Conservation (phyloP, 2,113 vertebrate species). For the Dicerorhinus sumatrensis region DNA sequence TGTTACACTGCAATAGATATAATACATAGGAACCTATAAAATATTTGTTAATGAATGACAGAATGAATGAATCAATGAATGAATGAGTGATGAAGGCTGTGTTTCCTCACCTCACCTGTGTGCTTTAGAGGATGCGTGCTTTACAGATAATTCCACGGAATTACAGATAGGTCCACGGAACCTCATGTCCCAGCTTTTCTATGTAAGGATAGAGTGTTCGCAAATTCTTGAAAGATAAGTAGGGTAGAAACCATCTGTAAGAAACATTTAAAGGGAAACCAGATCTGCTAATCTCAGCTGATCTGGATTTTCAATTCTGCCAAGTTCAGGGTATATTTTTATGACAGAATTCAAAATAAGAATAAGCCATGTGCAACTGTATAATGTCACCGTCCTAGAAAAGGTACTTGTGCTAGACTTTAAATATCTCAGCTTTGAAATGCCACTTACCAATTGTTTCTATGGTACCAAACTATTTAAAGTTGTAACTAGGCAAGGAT, state of each 20-base stretch:
- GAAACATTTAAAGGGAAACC: constrained; percentile 28
- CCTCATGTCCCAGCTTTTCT: neutral
- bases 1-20: neutral
- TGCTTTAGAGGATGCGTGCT: neutral
- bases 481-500: constrained; percentile 29
- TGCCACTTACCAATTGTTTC: constrained; percentile 69
- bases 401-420: constrained; percentile 76
- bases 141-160: neutral
- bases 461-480: constrained; percentile 78
- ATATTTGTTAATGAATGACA: neutral
- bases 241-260: neutral
- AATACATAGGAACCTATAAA: neutral
- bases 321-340: constrained; percentile 67
- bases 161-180: neutral
- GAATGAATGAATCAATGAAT: neutral
- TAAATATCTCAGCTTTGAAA: constrained; percentile 76
- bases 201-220: neutral
- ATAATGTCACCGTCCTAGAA: constrained; percentile 76
- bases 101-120: neutral
- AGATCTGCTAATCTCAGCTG: constrained; percentile 46
- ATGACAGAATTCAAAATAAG: constrained; percentile 67
- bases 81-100: neutral
- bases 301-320: constrained; percentile 55
- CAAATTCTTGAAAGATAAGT: constrained; percentile 4
- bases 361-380: constrained; percentile 60